phyloP scores from a whole-genome alignment of 2,113 vertebrate genomes.

The Corapipo altera region DNA sequence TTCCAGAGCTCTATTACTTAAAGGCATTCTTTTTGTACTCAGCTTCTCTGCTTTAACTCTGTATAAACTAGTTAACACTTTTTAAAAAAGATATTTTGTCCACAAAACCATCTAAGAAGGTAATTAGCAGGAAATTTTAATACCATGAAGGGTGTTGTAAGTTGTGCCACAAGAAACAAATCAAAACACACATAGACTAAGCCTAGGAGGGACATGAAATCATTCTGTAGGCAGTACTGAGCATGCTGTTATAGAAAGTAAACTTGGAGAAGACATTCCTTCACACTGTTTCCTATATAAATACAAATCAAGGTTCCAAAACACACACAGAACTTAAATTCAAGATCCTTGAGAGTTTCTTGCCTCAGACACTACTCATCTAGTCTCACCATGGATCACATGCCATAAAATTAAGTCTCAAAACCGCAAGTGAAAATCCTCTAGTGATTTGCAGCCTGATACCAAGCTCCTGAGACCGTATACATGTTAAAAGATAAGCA shows the following conservation, averaged over 20 bases:
- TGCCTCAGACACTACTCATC: background rate
- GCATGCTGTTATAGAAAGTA: background rate
- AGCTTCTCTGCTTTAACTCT: background rate
- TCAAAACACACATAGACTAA: background rate
- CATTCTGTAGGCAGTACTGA: background rate
- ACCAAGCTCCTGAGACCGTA: background rate
- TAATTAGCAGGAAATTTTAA: background rate
- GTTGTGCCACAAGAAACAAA: background rate
- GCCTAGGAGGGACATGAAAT: background rate
- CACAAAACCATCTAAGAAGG: background rate
- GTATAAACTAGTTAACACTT: background rate
- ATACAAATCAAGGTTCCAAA: background rate
- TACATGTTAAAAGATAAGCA: background rate
- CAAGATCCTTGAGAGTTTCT: background rate
- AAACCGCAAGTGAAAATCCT: background rate
- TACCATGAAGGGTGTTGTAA: background rate
- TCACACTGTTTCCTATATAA: background rate
- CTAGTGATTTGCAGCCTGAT: background rate
- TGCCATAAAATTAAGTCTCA: background rate
- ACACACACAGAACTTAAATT: background rate
- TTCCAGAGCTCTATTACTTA: background rate
- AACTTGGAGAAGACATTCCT: background rate
- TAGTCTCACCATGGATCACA: background rate
- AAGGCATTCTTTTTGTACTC: background rate
- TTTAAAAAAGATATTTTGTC: background rate